Conservation (phyloP, 2,797 vertebrate genomes). For the Vultur gryphus region DNA sequence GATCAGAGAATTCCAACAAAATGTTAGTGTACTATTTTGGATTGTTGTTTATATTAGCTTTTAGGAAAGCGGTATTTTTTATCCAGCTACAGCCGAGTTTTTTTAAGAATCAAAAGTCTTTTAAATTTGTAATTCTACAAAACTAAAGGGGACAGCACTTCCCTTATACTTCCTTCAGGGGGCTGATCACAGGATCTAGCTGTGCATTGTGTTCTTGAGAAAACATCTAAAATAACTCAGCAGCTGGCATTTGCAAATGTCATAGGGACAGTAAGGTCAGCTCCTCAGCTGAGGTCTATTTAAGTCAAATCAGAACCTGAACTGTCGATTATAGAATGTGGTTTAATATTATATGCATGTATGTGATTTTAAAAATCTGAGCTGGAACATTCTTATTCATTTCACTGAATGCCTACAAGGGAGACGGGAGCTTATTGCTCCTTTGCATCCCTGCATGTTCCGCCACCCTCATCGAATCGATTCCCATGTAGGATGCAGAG, state of each 20-base stretch:
- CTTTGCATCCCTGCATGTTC: neutral
- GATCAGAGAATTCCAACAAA: neutral
- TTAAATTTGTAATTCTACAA: neutral
- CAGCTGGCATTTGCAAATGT: constrained; percentile 16
- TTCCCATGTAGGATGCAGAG: neutral
- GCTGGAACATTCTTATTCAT: neutral
- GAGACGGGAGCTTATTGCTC: neutral
- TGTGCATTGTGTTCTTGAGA: constrained; percentile 24
- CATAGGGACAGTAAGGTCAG: constrained; percentile 17
- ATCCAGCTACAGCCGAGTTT: neutral
- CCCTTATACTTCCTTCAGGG: neutral
- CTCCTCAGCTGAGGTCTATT: neutral
- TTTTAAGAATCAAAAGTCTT: neutral
- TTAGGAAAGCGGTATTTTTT: neutral
- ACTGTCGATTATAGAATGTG: neutral
- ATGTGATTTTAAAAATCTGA: neutral
- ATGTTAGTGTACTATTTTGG: neutral
- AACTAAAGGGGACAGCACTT: neutral
- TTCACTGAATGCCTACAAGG: neutral
- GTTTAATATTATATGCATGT: neutral
- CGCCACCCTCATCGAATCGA: neutral
- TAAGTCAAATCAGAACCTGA: constrained; percentile 14
- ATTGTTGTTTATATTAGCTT: neutral
- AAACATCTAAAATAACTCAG: constrained; percentile 32
- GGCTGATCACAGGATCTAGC: neutral